These are phyloP conservation scores for Erinaceus europaeus DNA, from an alignment of 2,113 vertebrate species.

Conservation along the genomic window DNA sequence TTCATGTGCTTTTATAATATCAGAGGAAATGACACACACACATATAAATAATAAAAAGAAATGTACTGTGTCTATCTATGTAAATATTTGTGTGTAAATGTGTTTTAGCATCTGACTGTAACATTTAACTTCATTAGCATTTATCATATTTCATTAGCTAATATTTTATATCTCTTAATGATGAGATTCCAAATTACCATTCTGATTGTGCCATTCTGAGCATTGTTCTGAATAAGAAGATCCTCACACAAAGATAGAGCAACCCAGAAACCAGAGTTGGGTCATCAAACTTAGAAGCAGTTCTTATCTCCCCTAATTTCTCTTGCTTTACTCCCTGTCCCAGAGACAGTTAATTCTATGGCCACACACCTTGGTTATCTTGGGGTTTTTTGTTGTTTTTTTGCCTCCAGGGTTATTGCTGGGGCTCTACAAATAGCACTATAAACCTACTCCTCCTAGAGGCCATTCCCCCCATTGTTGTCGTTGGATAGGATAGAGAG, in stretches of 20 bases:
- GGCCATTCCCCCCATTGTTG: too few species aligned
- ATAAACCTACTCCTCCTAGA: too few species aligned
- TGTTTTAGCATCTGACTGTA: background rate
- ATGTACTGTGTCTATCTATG: background rate
- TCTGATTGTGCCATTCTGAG: conserved; percentile 23
- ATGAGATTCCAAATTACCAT: conserved; percentile 1
- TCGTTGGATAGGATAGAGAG: too few species aligned
- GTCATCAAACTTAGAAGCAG: background rate
- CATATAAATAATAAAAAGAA: background rate
- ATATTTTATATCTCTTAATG: background rate
- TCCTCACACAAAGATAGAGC: conserved; percentile 29
- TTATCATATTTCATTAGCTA: conserved; percentile 22
- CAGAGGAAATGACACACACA: background rate
- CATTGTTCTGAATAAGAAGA: background rate
- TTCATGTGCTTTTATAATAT: background rate
- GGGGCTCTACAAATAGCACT: too few species aligned
- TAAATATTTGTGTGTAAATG: background rate
- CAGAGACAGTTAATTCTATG: background rate
- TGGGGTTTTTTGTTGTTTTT: too few species aligned
- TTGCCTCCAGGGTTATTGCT: too few species aligned
- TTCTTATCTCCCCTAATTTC: background rate
- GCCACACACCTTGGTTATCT: background rate
- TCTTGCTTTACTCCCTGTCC: background rate
- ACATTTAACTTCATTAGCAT: conserved; percentile 11
- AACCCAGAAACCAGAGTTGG: conserved; percentile 14